These are phyloP conservation scores for Mycalesis mineus DNA, from an alignment of 2,888 invertebrate species.

Conservation along the genomic window DNA sequence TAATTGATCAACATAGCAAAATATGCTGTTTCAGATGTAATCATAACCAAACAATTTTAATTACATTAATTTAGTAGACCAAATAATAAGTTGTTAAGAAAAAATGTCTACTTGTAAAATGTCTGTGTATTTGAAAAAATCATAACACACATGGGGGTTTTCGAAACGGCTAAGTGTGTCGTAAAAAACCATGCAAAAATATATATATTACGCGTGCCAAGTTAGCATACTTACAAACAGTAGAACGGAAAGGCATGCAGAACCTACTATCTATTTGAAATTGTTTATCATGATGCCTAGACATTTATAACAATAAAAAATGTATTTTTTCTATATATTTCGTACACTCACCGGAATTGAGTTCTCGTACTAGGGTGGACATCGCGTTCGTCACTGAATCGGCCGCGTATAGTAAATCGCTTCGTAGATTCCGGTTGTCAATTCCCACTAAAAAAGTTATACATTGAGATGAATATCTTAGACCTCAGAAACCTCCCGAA, in stretches of 20 bases:
- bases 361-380: conserved; percentile 96
- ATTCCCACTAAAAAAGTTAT: conserved; percentile 57
- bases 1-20: no score
- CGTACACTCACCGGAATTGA: conserved; percentile 87
- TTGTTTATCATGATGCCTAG: conserved; percentile 14
- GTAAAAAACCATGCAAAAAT: conserved; percentile 28
- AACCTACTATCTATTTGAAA: conserved; percentile 24
- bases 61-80: no score
- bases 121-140: not conserved
- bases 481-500: no score
- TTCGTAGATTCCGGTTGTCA: conserved; percentile 83
- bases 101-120: no score
- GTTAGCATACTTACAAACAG: conserved; percentile 23
- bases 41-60: no score
- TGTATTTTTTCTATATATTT: not conserved
- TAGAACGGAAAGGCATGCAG: conserved; percentile 28
- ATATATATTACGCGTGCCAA: conserved; percentile 26
- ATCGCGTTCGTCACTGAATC: conserved; percentile 99
- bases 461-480: no score
- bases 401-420: conserved; percentile 95
- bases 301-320: conserved; percentile 14
- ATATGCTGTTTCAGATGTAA: no score
- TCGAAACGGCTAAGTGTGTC: conserved; percentile 18
- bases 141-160: conserved; percentile 11
- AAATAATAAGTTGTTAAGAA: no score